Evolutionary conservation across 1,140 invertebrate genomes (phyloP), one percentile per base, ranked within the genome.

Genomic region (Platyscapa corneri): DNA sequence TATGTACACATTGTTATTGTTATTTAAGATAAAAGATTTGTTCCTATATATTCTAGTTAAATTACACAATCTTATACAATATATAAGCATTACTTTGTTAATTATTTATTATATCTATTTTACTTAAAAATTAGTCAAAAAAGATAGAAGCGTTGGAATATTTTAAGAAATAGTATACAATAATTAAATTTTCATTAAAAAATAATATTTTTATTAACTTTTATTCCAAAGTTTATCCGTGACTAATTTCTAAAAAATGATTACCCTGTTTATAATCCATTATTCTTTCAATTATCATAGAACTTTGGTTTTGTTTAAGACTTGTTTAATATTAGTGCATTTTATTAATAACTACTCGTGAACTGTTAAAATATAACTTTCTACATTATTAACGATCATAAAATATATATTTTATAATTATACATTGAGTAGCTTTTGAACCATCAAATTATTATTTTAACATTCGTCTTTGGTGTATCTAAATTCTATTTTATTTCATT

Each of bases 221-320:
- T 42, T 80, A 65, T 67, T 67, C 60, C 60, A 30, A 80, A 60
- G 34, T 34, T 80, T 56, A 42, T 42, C 77, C 0, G 27, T 67
- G 34, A 80, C 30, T 67, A 60, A 39, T 80, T 30, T 46, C 34
- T 10, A 67, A 80, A 65, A 67, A 64, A 16, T 37, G 14, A 64
- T 80, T 82, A 83, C 82, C 82, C 82, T 83, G 82, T 76, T 60
- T 65, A 80, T 8, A 80, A 80, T 80, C 64, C 76, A 32, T 60
- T 60, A 78, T n/a, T 20, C 23, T 80, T 65, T 67, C 16, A 80
- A 80, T 46, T 67, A 37, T 65, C 60, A 60, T 10, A 42, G 12
- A 46, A 64, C 77, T 79, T 79, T 79, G 53, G 56, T 64, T 78
- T 60, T 78, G 20, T 42, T 76, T 12, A 76, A 76, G 27, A 76